Conservation (phyloP, 2,888 invertebrate genomes). For the Pristionchus exspectatus region DNA sequence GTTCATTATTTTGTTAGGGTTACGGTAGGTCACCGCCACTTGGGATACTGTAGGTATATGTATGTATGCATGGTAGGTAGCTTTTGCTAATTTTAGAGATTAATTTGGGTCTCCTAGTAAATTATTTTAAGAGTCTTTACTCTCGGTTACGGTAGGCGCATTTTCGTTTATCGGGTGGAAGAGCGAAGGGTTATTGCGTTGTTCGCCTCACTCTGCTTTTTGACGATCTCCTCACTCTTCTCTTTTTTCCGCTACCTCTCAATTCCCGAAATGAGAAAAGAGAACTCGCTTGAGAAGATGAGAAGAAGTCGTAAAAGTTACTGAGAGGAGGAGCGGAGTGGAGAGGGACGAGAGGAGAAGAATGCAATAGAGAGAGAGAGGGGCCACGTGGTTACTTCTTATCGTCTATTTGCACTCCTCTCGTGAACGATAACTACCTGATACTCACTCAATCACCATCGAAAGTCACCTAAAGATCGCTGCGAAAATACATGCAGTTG, state of each 20-base stretch:
- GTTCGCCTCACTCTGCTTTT: background rate
- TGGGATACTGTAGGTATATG: background rate
- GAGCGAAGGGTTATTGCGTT: constrained; percentile 18
- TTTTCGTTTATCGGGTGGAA: background rate
- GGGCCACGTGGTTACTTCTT: constrained; percentile 30
- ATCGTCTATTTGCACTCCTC: constrained; percentile 40
- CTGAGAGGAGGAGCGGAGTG: background rate
- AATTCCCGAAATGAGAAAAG: constrained; percentile 47
- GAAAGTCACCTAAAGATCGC: background rate
- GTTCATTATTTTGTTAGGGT: constrained; percentile 62
- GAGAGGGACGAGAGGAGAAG: background rate
- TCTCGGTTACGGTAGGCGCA: background rate
- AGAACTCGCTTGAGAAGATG: constrained; percentile 37
- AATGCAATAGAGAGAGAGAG: background rate
- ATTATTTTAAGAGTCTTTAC: background rate
- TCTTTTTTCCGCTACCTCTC: background rate
- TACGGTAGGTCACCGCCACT: background rate
- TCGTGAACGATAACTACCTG: background rate
- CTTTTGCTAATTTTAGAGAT: background rate
- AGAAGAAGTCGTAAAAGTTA: constrained; percentile 32
- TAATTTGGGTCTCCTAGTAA: constrained; percentile 7
- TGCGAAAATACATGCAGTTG: background rate
- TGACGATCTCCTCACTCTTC: background rate
- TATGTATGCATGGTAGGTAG: background rate
- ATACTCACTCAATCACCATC: constrained; percentile 9